A percentile compares a stretch with the other conserved stretches of the same genome.
Conservation (phyloP, 2,797 vertebrate species). For the Smutsia gigantea region DNA sequence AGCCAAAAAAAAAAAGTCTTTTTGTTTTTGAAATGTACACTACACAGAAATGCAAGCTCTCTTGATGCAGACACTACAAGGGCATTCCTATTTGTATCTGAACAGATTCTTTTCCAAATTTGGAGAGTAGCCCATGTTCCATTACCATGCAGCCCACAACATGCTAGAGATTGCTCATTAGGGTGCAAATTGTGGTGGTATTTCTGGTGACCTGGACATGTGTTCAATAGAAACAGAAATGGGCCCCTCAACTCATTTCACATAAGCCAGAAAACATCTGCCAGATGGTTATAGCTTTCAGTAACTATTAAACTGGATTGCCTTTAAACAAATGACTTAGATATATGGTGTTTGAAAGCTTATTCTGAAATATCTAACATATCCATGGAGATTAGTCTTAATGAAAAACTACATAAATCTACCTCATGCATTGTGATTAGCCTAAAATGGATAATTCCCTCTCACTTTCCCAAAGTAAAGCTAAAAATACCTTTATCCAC, state of each 20-base stretch:
- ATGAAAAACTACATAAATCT: conserved; percentile 71
- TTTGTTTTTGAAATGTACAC: conserved; percentile 56
- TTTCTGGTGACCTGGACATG: conserved; percentile 70
- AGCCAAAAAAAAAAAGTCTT: not conserved
- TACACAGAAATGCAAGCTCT: conserved; percentile 31
- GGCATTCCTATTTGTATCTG: conserved; percentile 69
- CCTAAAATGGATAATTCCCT: conserved; percentile 65
- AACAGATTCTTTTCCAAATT: conserved; percentile 70
- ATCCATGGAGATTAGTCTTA: conserved; percentile 72
- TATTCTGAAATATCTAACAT: conserved; percentile 67
- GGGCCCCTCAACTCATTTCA: conserved; percentile 5
- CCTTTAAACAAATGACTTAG: conserved; percentile 75
- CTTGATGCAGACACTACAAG: conserved; percentile 35
- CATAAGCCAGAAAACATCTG: conserved; percentile 25
- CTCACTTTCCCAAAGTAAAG: conserved; percentile 71
- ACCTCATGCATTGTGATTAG: conserved; percentile 49
- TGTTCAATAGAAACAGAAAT: conserved; percentile 47
- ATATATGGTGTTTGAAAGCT: conserved; percentile 64
- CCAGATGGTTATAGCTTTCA: conserved; percentile 56
- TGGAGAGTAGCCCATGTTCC: conserved; percentile 62
- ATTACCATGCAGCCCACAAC: conserved; percentile 48
- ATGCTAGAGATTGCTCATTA: conserved; percentile 65
- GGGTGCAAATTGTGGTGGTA: conserved; percentile 67
- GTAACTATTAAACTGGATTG: conserved; percentile 46
- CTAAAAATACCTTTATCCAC: conserved; percentile 66